Base-by-base conservation (phyloP, 2,888 invertebrate species). In the Neelides folsomi region DNA sequence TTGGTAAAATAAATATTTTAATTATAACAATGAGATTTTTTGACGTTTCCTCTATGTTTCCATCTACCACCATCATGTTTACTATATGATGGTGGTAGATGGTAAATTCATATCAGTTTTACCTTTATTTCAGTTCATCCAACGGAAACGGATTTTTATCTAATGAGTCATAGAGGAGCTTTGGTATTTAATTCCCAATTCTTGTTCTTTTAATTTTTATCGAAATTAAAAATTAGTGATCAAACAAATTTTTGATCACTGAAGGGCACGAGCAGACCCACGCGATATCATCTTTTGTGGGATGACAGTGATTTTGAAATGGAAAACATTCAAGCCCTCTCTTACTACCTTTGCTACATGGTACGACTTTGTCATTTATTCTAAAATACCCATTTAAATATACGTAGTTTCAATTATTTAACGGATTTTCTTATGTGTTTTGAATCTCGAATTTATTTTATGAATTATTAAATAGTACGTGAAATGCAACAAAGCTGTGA, bases 271-370 rank as follows among this genome's bases (percentile, higher is more conserved):
- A 51, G 51, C 19, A 18, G 54, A 27, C 56, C 56, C 4, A 56
- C 56, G 1, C 47, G 88, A 62, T 92, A 90, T 70, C 82, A 83
- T 68, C 80, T 84, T 0, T 73, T 93, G 16, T 82, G 81, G 73
- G 88, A 93, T 68, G 87, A 89, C 63, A 78, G 76, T 45, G 66
- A 77, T 2, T 75, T 86, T 60, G 71, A 75, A 0, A 78, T 83
- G 60, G 81, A 88, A 68, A 79, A 83, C 52, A 75, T 92, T 45
- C 85, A 92, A 67, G 75, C 79, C 60, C 68, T 90, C 56, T 81
- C 88, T 0, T 89, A 82, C 71, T 83, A 83, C 67, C 71, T 93
- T 44, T 90, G 90, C 67, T 87, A 92, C 68, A 71, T 87, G 27
- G 27, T 27, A 27, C 27, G 27, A 27, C 3, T 27, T 27, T 27